Conservation (phyloP, 2,797 vertebrate species). For the Gymnodraco acuticeps region DNA sequence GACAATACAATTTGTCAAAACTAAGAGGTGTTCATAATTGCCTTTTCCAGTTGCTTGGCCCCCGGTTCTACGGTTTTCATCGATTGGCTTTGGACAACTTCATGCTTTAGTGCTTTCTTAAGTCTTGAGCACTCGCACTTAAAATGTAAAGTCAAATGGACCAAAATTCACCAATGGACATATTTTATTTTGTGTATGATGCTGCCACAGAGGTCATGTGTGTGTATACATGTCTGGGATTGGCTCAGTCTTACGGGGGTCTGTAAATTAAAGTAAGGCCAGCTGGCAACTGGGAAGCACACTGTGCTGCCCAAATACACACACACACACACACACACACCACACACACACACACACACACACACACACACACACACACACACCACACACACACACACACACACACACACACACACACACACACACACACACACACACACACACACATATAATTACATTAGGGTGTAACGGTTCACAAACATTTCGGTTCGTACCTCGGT, state of each 20-base stretch:
- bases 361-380: not conserved
- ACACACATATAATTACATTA: too few species aligned
- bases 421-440: too few species aligned
- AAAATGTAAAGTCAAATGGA: not conserved
- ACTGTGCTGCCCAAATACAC: not conserved
- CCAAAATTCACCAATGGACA: not conserved
- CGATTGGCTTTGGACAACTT: too few species aligned
- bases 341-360: not conserved
- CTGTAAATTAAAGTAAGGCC: slow-evolving; percentile 26
- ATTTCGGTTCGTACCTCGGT: too few species aligned
- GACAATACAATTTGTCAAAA: not conserved
- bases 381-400: slow-evolving; percentile 16
- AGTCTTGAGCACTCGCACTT: not conserved
- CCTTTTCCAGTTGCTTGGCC: too few species aligned
- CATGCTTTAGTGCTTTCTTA: too few species aligned
- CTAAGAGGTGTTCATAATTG: too few species aligned
- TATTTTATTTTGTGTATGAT: not conserved
- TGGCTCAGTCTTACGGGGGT: slow-evolving; percentile 1
- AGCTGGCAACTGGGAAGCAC: slow-evolving; percentile 29
- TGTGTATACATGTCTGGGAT: slow-evolving; percentile 17
- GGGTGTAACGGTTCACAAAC: too few species aligned
- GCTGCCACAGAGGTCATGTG: not conserved
- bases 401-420: slow-evolving; percentile 1
- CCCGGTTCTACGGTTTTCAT: too few species aligned
- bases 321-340: slow-evolving; percentile 25